phyloP scores from a whole-genome alignment of 2,113 vertebrate species.

The Chrysochloris asiatica region DNA sequence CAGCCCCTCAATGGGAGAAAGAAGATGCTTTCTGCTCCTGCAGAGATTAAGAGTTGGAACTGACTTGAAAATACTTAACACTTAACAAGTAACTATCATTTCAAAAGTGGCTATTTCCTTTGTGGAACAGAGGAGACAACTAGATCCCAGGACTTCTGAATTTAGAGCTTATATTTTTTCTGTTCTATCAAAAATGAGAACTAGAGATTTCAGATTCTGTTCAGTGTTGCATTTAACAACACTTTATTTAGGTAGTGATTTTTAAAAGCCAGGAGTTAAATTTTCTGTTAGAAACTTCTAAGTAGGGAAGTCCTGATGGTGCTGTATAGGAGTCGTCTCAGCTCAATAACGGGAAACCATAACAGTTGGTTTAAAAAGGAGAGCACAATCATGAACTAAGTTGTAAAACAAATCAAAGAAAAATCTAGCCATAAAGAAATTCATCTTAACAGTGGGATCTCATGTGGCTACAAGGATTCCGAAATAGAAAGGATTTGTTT shows the following conservation, averaged over 20 bases:
- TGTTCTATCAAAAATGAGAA: neutral
- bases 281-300: neutral
- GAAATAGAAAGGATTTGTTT: neutral
- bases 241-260: neutral
- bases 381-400: neutral
- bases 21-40: too few relatives aligned
- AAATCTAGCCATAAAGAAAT: slow-evolving; percentile 20
- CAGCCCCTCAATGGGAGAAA: too few relatives aligned
- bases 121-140: neutral
- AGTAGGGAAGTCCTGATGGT: neutral
- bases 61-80: too few relatives aligned
- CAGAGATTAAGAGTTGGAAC: too few relatives aligned
- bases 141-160: neutral
- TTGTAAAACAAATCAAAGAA: slow-evolving; percentile 7
- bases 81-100: slow-evolving; percentile 23
- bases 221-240: neutral
- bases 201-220: neutral
- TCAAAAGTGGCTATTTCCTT: slow-evolving; percentile 41
- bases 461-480: neutral
- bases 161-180: neutral
- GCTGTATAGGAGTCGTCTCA: neutral
- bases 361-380: neutral
- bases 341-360: neutral
- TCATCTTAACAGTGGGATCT: neutral
- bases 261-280: slow-evolving; percentile 10